phyloP scores from a whole-genome alignment of 1,140 invertebrate species.

The Calosoma granatense region DNA sequence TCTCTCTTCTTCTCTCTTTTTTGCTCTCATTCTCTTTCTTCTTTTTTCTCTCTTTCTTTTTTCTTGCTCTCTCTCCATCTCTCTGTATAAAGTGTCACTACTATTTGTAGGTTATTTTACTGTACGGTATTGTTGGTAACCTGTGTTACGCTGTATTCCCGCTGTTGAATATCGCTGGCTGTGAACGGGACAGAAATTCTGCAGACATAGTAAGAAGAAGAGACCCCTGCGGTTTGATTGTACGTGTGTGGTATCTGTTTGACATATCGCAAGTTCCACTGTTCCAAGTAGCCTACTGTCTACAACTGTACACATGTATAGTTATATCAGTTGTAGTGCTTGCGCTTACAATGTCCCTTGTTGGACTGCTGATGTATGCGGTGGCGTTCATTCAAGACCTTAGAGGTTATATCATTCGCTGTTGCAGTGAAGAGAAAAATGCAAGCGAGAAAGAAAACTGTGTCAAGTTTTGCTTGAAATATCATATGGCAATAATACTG shows the following conservation, averaged over 20 bases:
- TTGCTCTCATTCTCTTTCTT: too few relatives aligned
- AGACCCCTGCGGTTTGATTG: conserved; percentile 23
- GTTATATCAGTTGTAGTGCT: conserved; percentile 23
- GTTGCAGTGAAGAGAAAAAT: conserved; percentile 13
- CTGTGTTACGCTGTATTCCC: conserved; percentile 23
- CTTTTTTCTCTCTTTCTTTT: too few relatives aligned
- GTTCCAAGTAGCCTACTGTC: conserved; percentile 21
- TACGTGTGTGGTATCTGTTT: conserved; percentile 21
- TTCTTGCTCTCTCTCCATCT: too few relatives aligned
- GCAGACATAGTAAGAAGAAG: conserved; percentile 16
- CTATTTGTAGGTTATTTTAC: conserved; percentile 17
- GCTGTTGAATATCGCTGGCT: conserved; percentile 18
- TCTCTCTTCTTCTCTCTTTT: too few relatives aligned
- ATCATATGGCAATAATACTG: conserved; percentile 23
- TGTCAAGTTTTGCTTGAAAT: conserved; percentile 16
- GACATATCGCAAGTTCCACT: conserved; percentile 20
- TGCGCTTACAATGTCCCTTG: conserved; percentile 22
- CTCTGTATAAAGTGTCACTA: too few relatives aligned
- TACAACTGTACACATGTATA: conserved; percentile 21
- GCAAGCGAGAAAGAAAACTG: conserved; percentile 10
- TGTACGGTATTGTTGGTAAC: conserved; percentile 23
- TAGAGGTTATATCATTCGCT: conserved; percentile 13
- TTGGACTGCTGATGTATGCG: conserved; percentile 23
- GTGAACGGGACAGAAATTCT: conserved; percentile 13
- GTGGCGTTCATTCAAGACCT: conserved; percentile 21